These are phyloP conservation scores for Liodrosophila aerea DNA, from an alignment of 2,888 invertebrate genomes.

Conservation along the genomic window DNA sequence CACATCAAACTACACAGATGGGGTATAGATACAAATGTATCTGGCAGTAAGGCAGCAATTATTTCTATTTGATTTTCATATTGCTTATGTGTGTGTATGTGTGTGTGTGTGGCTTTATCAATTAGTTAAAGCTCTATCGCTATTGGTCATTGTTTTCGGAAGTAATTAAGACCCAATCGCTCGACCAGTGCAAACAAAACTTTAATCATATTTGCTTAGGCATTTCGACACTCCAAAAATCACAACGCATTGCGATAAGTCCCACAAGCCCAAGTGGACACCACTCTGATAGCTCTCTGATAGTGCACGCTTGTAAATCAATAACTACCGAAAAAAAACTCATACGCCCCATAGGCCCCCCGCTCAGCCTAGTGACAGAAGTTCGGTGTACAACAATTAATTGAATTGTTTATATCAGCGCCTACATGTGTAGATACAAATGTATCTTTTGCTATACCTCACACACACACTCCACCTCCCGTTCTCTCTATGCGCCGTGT, in stretches of 20 bases:
- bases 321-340: slow-evolving; percentile 69
- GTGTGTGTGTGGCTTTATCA: slow-evolving; percentile 53
- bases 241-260: slow-evolving; percentile 71
- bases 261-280: slow-evolving; percentile 50
- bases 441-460: slow-evolving; percentile 53
- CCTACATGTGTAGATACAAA: slow-evolving; percentile 72
- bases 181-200: slow-evolving; percentile 63
- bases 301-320: slow-evolving; percentile 70
- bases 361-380: slow-evolving; percentile 32
- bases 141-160: slow-evolving; percentile 74
- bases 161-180: slow-evolving; percentile 77
- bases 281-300: slow-evolving; percentile 46
- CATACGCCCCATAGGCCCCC: neutral
- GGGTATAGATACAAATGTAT: slow-evolving; percentile 12
- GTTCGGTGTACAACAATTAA: slow-evolving; percentile 71
- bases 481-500: slow-evolving; percentile 23
- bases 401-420: slow-evolving; percentile 74
- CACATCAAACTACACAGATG: slow-evolving; percentile 15
- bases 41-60: slow-evolving; percentile 34
- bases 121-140: slow-evolving; percentile 62
- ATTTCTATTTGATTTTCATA: slow-evolving; percentile 41
- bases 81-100: slow-evolving; percentile 13
- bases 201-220: slow-evolving; percentile 76
- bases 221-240: slow-evolving; percentile 75
- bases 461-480: neutral